phyloP scores from a whole-genome alignment of 1,140 invertebrate genomes.

The Xylocopa sonorina region DNA sequence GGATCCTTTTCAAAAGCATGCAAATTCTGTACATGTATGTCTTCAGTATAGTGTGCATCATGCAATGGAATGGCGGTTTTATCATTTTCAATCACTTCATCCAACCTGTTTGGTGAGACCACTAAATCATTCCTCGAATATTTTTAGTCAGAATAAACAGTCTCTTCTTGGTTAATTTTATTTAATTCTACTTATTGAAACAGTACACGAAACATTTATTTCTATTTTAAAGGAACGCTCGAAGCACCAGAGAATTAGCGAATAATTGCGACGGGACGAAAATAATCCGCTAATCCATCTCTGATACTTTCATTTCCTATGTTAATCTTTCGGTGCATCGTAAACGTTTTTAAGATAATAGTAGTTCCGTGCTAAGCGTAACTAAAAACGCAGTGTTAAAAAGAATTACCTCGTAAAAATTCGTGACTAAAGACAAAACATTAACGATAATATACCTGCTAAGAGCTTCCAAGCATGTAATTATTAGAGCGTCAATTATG shows the following conservation, averaged over 20 bases:
- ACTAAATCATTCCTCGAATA: not conserved
- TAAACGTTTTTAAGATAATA: not conserved
- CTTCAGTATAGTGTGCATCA: conserved; percentile 83
- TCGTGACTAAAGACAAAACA: not conserved
- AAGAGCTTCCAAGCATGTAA: not conserved
- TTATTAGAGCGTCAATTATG: not conserved
- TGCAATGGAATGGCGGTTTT: conserved; percentile 86
- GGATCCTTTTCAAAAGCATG: not conserved
- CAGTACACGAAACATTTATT: not conserved
- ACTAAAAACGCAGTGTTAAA: not conserved
- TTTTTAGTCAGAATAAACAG: no score
- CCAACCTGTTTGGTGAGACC: not conserved
- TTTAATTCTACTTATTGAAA: not conserved
- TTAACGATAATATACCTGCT: not conserved
- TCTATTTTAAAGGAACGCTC: not conserved
- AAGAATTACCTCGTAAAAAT: not conserved
- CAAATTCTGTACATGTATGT: conserved; percentile 83
- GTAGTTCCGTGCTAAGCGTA: not conserved
- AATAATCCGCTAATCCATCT: conserved; percentile 12
- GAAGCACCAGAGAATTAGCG: no score
- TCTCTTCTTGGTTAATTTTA: no score
- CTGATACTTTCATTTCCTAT: not conserved
- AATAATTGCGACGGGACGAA: not conserved
- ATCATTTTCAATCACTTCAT: conserved; percentile 78
- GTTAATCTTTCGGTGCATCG: not conserved